Percentiles rank a stretch among this genome's conserved stretches.
Evolutionary conservation across 2,888 invertebrate genomes (phyloP).

Genomic region (Adelognathus sp.): DNA sequence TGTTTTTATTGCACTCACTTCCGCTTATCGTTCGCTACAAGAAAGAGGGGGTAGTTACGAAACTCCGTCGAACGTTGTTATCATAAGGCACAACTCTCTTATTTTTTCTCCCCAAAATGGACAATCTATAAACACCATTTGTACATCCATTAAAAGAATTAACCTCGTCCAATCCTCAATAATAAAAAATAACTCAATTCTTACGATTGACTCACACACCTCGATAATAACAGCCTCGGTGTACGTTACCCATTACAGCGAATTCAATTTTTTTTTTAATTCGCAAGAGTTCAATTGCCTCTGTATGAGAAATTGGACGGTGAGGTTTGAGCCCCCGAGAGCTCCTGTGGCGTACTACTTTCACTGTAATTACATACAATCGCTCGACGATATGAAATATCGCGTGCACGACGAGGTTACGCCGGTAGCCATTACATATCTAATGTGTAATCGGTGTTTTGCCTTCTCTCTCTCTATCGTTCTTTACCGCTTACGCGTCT

Average conservation of each 20-base stretch:
- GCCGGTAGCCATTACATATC: conserved; percentile 54
- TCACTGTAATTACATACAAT: conserved; percentile 50
- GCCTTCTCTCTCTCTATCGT: conserved; percentile 15
- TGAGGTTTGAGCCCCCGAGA: neutral
- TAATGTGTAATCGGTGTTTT: conserved; percentile 29
- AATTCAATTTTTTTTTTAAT: neutral
- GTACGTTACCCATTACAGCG: too few relatives aligned
- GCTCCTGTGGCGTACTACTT: conserved; percentile 43
- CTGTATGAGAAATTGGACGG: neutral
- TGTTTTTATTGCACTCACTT: too few relatives aligned
- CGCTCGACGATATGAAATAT: conserved; percentile 37
- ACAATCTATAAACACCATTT: too few relatives aligned
- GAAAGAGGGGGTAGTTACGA: too few relatives aligned
- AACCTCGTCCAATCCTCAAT: too few relatives aligned
- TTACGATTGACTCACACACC: neutral
- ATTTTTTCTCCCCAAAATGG: too few relatives aligned
- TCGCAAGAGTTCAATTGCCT: neutral
- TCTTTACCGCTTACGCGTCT: conserved; percentile 14
- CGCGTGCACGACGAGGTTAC: conserved; percentile 2
- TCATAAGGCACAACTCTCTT: too few relatives aligned
- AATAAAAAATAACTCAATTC: neutral
- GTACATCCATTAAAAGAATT: too few relatives aligned
- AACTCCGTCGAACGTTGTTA: too few relatives aligned
- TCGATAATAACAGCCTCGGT: neutral
- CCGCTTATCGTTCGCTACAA: too few relatives aligned